phyloP scores from a whole-genome alignment of 2,113 vertebrate species.

The Macroglossus sobrinus region DNA sequence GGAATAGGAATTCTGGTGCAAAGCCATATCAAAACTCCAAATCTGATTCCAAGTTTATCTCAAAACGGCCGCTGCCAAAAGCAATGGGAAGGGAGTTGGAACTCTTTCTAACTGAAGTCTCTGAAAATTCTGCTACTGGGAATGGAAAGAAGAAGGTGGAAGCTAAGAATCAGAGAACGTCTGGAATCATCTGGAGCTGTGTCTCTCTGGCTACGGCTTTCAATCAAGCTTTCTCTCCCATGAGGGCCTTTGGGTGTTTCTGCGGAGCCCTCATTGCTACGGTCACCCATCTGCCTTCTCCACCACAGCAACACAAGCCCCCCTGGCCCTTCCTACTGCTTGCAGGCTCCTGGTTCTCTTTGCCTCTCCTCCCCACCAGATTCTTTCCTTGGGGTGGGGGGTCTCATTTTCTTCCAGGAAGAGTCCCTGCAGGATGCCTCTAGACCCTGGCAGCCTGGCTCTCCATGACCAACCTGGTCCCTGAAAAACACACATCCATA shows the following conservation, averaged over 20 bases:
- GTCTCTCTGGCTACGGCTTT: too few species aligned
- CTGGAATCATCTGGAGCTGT: background rate
- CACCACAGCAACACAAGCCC: background rate
- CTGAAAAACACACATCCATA: background rate
- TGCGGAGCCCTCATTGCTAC: fast-evolving
- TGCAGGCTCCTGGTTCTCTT: background rate
- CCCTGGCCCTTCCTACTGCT: fast-evolving
- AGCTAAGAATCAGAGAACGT: background rate
- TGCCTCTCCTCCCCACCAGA: background rate
- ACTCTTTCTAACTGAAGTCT: background rate
- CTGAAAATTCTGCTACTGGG: background rate
- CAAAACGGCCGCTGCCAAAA: background rate
- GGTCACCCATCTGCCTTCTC: background rate
- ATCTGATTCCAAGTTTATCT: background rate
- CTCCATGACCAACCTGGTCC: background rate
- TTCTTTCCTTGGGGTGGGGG: background rate
- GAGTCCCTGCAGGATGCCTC: background rate
- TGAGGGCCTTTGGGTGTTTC: background rate
- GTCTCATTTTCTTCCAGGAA: background rate
- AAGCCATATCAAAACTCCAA: background rate
- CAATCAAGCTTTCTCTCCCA: background rate
- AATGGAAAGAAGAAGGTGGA: background rate
- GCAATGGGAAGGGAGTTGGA: background rate
- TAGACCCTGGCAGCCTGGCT: background rate
- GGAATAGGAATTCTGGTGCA: background rate